Evolutionary conservation across 2,797 vertebrate genomes (phyloP), one percentile per base, ranked within the genome.

Genomic region (Lepidocolaptes lacrymiger): DNA sequence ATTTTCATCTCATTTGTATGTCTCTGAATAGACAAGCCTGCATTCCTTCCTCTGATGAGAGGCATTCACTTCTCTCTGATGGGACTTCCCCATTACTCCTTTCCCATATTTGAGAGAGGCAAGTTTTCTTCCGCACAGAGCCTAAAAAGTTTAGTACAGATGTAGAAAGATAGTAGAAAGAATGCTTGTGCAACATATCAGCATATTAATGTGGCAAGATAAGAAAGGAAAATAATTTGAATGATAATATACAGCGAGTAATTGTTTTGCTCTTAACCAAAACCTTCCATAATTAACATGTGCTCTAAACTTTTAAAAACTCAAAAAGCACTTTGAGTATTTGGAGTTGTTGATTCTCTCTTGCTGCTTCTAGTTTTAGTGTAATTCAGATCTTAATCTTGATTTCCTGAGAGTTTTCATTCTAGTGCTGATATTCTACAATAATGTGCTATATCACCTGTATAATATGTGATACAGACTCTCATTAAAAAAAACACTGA

Each of bases 271-370:
- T 67, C 8, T 64, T 74, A 56, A n/a, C 1, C 6, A 52, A 76
- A 55, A 1, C 0, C 0, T 18, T 2, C 8, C 39, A 12, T 28
- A 5, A 34, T 62, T 46, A 66, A 5, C 9, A 46, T 20, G 7
- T 24, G 12, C 10, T 63, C 7, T 58, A 52, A 52, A 41, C 2
- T 41, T 84, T 10, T 7, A n/a, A 22, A 59, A 51, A 12, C 67
- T 41, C 15, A 36, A 66, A 49, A 66, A 39, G 1, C 4, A 55
- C 52, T 81, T 39, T 64, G 0, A 46, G 8, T 13, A 54, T 61
- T 67, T 78, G 18, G 37, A 71, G 9, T 12, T 44, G 4, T 23
- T 84, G 21, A 36, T 48, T 74, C 12, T 36, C 5, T 64, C 58
- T 56, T 61, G 1, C 24, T 67, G 54, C 24, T 71, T 79, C 41